phyloP scores from a whole-genome alignment of 2,797 vertebrate genomes.

The Sebastes nivosus region DNA sequence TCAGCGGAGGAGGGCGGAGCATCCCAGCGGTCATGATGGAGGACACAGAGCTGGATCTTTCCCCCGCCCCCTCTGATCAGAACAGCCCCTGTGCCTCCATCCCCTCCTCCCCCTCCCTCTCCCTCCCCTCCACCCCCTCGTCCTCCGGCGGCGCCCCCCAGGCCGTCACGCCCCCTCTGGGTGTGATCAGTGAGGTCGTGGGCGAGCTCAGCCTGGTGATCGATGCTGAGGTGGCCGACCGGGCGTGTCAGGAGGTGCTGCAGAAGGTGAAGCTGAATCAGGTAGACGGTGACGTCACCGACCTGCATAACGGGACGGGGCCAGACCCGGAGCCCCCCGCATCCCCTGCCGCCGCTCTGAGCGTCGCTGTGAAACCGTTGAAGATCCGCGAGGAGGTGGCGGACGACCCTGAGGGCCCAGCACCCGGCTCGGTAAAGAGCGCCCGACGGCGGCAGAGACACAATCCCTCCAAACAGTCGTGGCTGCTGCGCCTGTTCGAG shows the following conservation, averaged over 20 bases:
- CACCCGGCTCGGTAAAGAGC: conserved; percentile 74
- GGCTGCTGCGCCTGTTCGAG: conserved; percentile 95
- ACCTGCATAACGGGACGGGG: neutral
- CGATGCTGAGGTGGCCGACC: conserved; percentile 90
- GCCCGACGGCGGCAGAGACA: conserved; percentile 86
- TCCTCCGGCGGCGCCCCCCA: conserved; percentile 67
- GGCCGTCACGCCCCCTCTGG: conserved; percentile 76
- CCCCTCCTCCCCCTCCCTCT: conserved; percentile 78
- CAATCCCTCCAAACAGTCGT: conserved; percentile 93
- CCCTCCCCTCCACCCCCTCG: conserved; percentile 81
- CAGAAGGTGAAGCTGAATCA: conserved; percentile 89
- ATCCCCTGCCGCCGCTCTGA: neutral
- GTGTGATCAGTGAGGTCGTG: conserved; percentile 89
- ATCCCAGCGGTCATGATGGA: conserved; percentile 71
- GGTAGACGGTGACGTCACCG: conserved; percentile 32
- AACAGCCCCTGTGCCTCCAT: conserved; percentile 79
- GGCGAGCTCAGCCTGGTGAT: conserved; percentile 88
- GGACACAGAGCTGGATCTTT: conserved; percentile 66
- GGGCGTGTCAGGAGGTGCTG: conserved; percentile 92
- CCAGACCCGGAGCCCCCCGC: neutral
- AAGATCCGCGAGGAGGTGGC: conserved; percentile 83
- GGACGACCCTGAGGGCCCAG: conserved; percentile 27
- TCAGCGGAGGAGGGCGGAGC: conserved; percentile 57
- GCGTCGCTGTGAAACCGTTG: neutral
- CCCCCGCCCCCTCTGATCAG: conserved; percentile 57